Evolutionary conservation across 2,888 invertebrate genomes (phyloP).

Genomic region (Halictus quadricinctus): DNA sequence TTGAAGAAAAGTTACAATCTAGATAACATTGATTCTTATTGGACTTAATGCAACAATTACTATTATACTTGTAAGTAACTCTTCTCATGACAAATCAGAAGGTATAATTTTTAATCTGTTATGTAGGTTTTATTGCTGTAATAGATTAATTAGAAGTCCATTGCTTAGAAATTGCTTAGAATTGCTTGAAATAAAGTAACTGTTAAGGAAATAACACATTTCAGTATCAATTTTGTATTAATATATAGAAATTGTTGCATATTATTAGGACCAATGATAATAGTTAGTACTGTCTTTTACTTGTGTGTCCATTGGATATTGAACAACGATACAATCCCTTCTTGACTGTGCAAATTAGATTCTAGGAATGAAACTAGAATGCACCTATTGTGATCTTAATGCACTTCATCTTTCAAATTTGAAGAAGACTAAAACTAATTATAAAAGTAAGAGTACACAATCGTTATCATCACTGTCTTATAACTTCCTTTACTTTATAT

Average conservation of each 20-base stretch:
- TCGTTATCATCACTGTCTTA: neutral
- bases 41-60: neutral
- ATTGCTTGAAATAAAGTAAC: neutral
- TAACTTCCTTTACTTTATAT: neutral
- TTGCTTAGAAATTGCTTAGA: neutral
- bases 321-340: constrained; percentile 15
- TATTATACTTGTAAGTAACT: neutral
- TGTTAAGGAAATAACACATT: neutral
- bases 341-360: constrained; percentile 6
- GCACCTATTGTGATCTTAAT: constrained; percentile 4
- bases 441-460: neutral
- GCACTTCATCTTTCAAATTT: neutral
- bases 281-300: neutral
- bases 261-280: neutral
- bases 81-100: neutral
- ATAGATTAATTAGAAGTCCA: neutral
- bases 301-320: neutral
- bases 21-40: neutral
- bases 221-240: neutral
- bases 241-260: constrained; percentile 1
- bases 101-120: neutral
- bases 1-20: neutral
- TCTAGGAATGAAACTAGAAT: neutral
- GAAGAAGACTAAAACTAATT: neutral
- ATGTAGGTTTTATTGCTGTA: neutral